Base-by-base conservation (phyloP, 30 jellyfish, hydroid and myxozoan species). In the Aurelia aurita complex sp. Pacific region DNA sequence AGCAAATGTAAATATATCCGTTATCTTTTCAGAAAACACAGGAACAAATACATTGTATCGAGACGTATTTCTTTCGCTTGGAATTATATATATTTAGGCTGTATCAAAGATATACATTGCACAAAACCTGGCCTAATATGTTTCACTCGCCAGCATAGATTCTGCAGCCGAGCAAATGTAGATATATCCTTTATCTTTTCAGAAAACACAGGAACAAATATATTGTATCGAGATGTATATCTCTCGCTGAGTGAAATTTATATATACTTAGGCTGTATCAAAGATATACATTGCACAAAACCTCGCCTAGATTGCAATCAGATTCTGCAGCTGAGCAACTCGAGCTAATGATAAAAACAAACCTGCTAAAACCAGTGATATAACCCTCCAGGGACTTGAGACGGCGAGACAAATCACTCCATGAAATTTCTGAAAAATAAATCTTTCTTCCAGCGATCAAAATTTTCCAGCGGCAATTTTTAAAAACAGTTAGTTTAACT, bases 321-420 rank as follows among this genome's bases (percentile, higher is more conserved):
- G 19, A 1, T 60, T 60, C 69, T 60, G 69, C 69, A 60, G 19
- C 33, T 19, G 69, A 14, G 69, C 69, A 67, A 29, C 34, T 16
- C 11, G 68, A 71, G 77, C 43, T 43, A 38, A 33, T 7, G 68
- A 64, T 43, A 18, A 12, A 79, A 16, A 82, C 91, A 53, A 82
- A 82, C 91, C 91, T 82, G 91, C 82, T 71, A n/a, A 57, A 2
- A 50, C 54, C 91, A 34, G 85, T 70, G 55, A n/a, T 69, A 74
- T 43, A 11, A 53, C 65, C 85, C 91, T 82, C 91, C 83, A 66
- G 90, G 90, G 90, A 52, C 63, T 34, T 60, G 69, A 60, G 5
- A 61, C 81, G 34, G 19, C 36, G 38, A 51, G 19, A 55, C 16
- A 18, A 57, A 18, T 54, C 85, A 82, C 35, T 82, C 91, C 91